Percentiles rank a stretch among this genome's conserved stretches.
Evolutionary conservation across 2,113 vertebrate species (phyloP).

Genomic region (Lasiurus cinereus): DNA sequence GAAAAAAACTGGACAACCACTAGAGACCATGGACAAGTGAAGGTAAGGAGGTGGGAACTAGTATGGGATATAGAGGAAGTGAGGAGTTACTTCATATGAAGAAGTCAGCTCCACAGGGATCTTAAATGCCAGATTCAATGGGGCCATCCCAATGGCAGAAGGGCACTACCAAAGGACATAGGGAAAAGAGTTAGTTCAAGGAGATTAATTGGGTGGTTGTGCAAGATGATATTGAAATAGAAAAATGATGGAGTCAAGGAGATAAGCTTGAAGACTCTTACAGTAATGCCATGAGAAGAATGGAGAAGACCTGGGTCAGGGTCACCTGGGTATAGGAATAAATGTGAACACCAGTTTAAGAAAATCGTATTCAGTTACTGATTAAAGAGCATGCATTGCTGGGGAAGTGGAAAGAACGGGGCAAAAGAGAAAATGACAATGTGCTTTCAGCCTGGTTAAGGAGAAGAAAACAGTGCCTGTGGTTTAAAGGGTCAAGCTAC

Average conservation of each 20-base stretch:
- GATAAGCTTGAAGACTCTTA: background rate
- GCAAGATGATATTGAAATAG: too few relatives aligned
- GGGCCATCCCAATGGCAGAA: background rate
- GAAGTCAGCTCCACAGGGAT: background rate
- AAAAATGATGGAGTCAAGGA: background rate
- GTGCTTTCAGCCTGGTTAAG: background rate
- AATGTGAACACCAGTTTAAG: background rate
- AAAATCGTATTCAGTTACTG: background rate
- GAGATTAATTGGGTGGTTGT: background rate
- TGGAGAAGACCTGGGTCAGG: background rate
- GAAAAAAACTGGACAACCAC: too few relatives aligned
- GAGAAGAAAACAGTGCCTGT: background rate
- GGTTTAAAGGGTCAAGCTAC: background rate
- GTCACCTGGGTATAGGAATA: background rate
- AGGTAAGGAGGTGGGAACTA: background rate
- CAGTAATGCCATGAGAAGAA: fast-evolving
- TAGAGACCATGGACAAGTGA: background rate
- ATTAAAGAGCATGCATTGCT: fast-evolving
- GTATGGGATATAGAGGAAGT: background rate
- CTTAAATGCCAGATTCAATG: too few relatives aligned
- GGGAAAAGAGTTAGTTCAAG: background rate
- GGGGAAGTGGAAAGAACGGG: background rate
- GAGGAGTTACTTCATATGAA: background rate
- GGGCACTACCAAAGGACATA: background rate
- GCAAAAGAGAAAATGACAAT: background rate